Evolutionary conservation across 2,797 vertebrate genomes (phyloP), one percentile per base, ranked within the genome.

Genomic region (Platalea minor): DNA sequence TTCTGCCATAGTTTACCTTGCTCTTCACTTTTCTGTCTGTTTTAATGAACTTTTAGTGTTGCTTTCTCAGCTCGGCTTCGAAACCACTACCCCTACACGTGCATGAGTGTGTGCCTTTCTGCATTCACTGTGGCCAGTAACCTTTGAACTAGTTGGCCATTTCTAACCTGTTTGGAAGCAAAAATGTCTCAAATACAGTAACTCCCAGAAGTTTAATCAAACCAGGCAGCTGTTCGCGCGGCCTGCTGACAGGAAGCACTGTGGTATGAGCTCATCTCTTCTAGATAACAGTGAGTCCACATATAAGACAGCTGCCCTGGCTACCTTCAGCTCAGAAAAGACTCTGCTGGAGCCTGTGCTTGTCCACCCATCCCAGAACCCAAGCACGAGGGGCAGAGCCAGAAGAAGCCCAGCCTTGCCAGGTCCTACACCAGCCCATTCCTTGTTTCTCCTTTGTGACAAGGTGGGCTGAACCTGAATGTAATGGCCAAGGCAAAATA

Each of bases 141-240:
- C 37, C 48, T 72, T 48, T 63, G 75, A 78, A 78, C 23, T 35
- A 56, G n/a, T 18, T 29, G 19, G 57, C 46, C 17, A 72, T 87
- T 89, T 91, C 63, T 82, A 89, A 95, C n/a, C 63, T 64, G 24
- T 64, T 78, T 91, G 53, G 59, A 89, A 72, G 41, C 24, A 82
- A 68, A 96, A 82, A 46, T 56, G 6, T 56, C 53, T 68, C 67
- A 72, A 41, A 82, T 41, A 67, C 35, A 46, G 28, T 72, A 54
- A 51, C 54, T 85, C 50, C 59, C 45, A 35, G 48, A 76, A 83
- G 20, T 91, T 82, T 75, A 89, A 82, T 82, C 48, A 91, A 88
- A 79, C 33, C 67, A 82, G 70, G 35, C 72, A 87, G 69, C 48
- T 75, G 28, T 59, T 78, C 33, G 48, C 33, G 48, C 39, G 50